Conservation (phyloP, 2,113 vertebrate genomes). For the Erythrocercus mccallii region DNA sequence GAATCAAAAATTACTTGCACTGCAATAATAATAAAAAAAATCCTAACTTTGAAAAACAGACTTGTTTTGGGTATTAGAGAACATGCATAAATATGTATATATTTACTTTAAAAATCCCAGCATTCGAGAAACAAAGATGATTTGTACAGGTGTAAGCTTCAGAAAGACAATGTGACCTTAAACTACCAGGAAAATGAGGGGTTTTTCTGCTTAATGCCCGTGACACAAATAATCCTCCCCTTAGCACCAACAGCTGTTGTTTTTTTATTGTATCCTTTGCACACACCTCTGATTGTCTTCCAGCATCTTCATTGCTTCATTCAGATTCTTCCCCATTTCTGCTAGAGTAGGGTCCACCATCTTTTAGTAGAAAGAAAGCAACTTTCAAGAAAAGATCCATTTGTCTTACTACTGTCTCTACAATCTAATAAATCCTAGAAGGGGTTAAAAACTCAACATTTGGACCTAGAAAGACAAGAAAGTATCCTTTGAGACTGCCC, state of each 20-base stretch:
- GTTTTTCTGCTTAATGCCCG: not conserved
- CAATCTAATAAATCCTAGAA: not conserved
- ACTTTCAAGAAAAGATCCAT: not conserved
- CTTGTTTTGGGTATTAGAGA: not conserved
- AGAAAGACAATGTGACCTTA: not conserved
- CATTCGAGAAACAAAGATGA: not conserved
- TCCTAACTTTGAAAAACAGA: not conserved
- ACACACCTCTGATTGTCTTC: constrained; percentile 83
- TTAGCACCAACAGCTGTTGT: not conserved
- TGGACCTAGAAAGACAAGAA: not conserved
- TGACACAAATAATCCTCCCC: not conserved
- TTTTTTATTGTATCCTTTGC: not conserved
- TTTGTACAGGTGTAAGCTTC: not conserved
- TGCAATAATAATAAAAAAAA: not conserved
- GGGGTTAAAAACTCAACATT: not conserved
- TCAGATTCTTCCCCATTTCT: constrained; percentile 91
- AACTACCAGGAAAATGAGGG: not conserved
- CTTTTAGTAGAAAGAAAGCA: constrained; percentile 47
- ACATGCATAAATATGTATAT: not conserved
- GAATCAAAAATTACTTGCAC: not conserved
- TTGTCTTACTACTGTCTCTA: not conserved
- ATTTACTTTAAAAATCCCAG: not conserved
- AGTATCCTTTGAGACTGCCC: not conserved
- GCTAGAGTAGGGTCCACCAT: constrained; percentile 86
- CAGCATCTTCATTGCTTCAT: constrained; percentile 91